A percentile compares a stretch with the other conserved stretches of the same genome.
Evolutionary conservation across 2,888 invertebrate genomes (phyloP).

Genomic region (Pardosa pseudoannulata): DNA sequence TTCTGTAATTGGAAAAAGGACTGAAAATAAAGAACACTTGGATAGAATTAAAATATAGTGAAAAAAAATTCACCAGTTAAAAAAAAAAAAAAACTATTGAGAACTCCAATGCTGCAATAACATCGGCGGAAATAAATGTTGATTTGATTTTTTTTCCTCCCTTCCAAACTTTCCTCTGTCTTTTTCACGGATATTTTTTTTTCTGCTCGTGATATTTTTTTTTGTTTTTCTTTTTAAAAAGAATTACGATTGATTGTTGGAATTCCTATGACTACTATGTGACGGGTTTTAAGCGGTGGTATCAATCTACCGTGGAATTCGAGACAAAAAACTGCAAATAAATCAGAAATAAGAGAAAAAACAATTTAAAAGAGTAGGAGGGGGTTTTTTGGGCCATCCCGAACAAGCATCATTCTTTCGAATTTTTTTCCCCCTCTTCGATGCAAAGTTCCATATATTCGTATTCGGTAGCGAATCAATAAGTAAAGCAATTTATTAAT

Average conservation of each 20-base stretch:
- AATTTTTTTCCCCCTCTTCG: neutral
- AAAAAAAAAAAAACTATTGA: slow-evolving; percentile 51
- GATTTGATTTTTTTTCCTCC: slow-evolving; percentile 31
- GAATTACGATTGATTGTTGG: slow-evolving; percentile 69
- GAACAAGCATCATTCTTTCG: slow-evolving; percentile 15
- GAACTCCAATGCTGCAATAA: slow-evolving; percentile 64
- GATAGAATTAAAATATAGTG: slow-evolving; percentile 16
- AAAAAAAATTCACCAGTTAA: slow-evolving; percentile 25
- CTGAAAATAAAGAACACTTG: slow-evolving; percentile 61
- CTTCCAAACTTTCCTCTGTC: slow-evolving; percentile 22
- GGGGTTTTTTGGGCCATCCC: neutral
- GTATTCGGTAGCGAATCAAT: slow-evolving; percentile 9
- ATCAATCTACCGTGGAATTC: slow-evolving; percentile 65
- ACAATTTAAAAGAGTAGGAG: slow-evolving; percentile 21
- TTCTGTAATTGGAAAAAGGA: slow-evolving; percentile 67
- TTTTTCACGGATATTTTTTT: slow-evolving; percentile 35
- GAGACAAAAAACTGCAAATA: slow-evolving; percentile 62
- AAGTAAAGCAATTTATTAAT: slow-evolving; percentile 15
- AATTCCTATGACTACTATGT: slow-evolving; percentile 69
- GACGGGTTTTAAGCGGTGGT: slow-evolving; percentile 65
- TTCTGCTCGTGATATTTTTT: too few relatives aligned
- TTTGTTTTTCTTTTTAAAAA: slow-evolving; percentile 52
- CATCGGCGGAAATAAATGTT: slow-evolving; percentile 66
- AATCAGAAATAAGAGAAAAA: slow-evolving; percentile 44
- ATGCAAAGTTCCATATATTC: slow-evolving; percentile 9